Base-by-base conservation (phyloP, 2,797 vertebrate species). In the Vireo griseus region DNA sequence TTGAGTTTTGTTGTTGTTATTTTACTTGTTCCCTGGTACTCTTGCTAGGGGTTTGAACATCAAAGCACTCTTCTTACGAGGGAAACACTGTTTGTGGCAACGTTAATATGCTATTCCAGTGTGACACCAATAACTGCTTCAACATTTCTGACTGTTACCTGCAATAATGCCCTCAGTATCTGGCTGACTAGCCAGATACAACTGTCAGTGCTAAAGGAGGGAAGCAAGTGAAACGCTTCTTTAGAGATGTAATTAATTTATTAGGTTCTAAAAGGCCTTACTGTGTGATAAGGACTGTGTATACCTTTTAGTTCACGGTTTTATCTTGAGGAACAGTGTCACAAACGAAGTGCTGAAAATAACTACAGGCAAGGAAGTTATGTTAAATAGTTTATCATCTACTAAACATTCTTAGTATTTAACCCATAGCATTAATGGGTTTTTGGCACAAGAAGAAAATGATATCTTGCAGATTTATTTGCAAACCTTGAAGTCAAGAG, bases 341-440 rank as follows among this genome's bases (percentile, higher is more conserved):
- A 91, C 18, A 68, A 75, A 47, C 52, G 88, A 61, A 71, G 54
- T 44, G 75, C 58, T 83, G 78, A 94, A 79, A 96, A 95, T 75
- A 92, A 50, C 77, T 74, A 55, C n/a, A 87, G 82, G 71, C 50
- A n/a, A 93, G 85, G 78, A 96, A 94, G 79, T 88, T 78, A 80
- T 10, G 4, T 82, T 97, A 85, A 90, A 90, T 74, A 65, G 73
- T 78, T 95, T 94, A 91, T 95, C 94, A 59, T 90, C 81, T 93
- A 35, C 87, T 96, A 94, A 96, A 81, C 51, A 66, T 86, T 80
- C 61, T 90, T 83, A 94, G 42, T 88, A 66, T 89, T 96, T 92
- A 83, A 96, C 75, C 69, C 63, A 62, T 81, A 93, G 86, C 55
- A 94, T 78, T 90, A 94, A 87, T 86, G 96, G 82, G 73, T 88